phyloP scores from a whole-genome alignment of 2,113 vertebrate genomes.

The Seriola aureovittata region DNA sequence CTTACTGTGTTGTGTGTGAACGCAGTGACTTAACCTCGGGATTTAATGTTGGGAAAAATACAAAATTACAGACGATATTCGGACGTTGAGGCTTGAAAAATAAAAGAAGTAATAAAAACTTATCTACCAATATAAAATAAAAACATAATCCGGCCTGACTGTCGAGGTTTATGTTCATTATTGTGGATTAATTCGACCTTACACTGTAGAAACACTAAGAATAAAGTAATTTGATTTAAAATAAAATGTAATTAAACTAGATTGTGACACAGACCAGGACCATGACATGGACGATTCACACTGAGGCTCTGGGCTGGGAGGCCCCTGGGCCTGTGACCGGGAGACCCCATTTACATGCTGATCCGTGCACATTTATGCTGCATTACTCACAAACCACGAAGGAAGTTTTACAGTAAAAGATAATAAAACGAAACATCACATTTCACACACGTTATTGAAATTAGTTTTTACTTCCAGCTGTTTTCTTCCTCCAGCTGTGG shows the following conservation, averaged over 20 bases:
- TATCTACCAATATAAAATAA: too few relatives aligned
- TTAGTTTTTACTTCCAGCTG: neutral
- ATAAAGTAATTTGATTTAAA: too few relatives aligned
- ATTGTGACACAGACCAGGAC: too few relatives aligned
- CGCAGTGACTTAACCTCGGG: slow-evolving; percentile 26
- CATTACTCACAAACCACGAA: neutral
- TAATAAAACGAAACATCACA: neutral
- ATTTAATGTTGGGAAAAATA: slow-evolving; percentile 34
- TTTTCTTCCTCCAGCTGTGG: neutral
- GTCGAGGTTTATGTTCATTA: too few relatives aligned
- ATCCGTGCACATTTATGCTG: slow-evolving; percentile 7
- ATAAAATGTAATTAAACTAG: too few relatives aligned
- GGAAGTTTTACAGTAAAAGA: neutral
- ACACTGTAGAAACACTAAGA: too few relatives aligned
- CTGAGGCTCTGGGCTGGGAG: too few relatives aligned
- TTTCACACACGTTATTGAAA: too few relatives aligned
- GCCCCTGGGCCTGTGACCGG: neutral
- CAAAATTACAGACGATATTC: neutral
- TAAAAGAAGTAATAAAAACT: neutral
- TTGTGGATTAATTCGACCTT: too few relatives aligned
- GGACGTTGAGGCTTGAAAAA: neutral
- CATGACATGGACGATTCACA: too few relatives aligned
- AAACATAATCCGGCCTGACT: too few relatives aligned
- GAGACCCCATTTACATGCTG: neutral
- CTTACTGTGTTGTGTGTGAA: neutral